Conservation (phyloP, 2,888 invertebrate genomes). For the Blera fallax region DNA sequence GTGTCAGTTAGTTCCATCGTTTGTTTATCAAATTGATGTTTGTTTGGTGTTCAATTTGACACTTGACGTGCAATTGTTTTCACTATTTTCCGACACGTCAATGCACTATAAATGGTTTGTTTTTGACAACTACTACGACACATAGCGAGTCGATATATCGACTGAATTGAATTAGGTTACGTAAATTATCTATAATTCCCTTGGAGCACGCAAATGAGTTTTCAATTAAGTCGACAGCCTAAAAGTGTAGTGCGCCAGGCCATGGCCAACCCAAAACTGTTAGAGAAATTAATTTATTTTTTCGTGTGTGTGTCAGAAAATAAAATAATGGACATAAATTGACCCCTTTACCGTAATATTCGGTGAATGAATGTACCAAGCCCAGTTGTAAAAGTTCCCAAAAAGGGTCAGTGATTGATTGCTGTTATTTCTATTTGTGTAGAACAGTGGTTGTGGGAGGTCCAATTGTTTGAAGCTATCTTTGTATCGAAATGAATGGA, state of each 20-base stretch:
- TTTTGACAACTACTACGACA: neutral
- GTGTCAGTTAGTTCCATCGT: neutral
- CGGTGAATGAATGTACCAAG: neutral
- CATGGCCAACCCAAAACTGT: neutral
- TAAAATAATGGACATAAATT: neutral
- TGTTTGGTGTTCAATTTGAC: neutral
- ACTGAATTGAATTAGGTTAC: neutral
- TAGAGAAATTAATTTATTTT: neutral
- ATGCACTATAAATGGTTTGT: neutral
- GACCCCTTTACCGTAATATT: neutral
- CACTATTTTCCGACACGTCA: neutral
- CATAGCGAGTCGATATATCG: neutral
- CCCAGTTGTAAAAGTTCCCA: neutral
- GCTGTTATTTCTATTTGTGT: neutral
- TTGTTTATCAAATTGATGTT: neutral
- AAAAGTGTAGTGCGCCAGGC: neutral
- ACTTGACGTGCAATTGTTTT: neutral
- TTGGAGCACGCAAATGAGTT: neutral
- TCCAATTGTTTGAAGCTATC: neutral
- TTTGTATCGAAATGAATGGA: neutral
- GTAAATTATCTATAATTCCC: neutral
- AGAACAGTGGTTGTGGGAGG: neutral
- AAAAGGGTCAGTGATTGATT: conserved; percentile 2
- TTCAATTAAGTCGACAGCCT: neutral
- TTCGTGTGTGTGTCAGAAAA: neutral